Evolutionary conservation across 2,113 vertebrate species (phyloP).

Genomic region (Pollimyrus isidori): DNA sequence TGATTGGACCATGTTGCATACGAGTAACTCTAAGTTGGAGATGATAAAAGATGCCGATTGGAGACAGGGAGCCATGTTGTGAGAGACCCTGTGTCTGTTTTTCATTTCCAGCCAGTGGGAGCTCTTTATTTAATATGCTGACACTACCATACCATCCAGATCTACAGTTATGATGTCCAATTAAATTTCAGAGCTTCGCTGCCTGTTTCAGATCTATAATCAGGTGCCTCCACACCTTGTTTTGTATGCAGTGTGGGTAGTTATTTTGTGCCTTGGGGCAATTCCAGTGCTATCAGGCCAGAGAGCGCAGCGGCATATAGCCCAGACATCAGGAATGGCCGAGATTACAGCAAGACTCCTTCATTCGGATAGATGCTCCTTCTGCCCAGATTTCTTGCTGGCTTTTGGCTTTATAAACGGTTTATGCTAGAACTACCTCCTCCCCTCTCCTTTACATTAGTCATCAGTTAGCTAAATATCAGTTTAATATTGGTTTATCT

Average conservation of each 20-base stretch:
- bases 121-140: slow-evolving; percentile 35
- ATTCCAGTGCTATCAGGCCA: neutral
- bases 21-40: slow-evolving; percentile 46
- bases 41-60: slow-evolving; percentile 34
- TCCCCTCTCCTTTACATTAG: neutral
- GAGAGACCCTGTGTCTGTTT: slow-evolving; percentile 43
- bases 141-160: slow-evolving; percentile 35
- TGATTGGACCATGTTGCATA: slow-evolving; percentile 33
- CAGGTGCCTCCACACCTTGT: slow-evolving; percentile 10
- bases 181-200: slow-evolving; percentile 44
- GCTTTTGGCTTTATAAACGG: neutral
- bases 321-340: neutral
- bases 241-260: slow-evolving; percentile 1
- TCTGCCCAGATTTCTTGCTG: neutral
- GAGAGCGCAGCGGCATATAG: neutral
- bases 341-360: neutral
- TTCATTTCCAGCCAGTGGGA: slow-evolving; percentile 24
- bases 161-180: slow-evolving; percentile 47
- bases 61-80: slow-evolving; percentile 28
- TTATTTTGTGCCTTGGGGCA: slow-evolving; percentile 21
- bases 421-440: neutral
- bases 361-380: neutral
- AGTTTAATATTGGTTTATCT: neutral
- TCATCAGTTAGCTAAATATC: neutral
- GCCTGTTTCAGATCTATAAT: slow-evolving; percentile 25